Conservation (phyloP, 2,888 invertebrate genomes). For the Melitaea athalia region DNA sequence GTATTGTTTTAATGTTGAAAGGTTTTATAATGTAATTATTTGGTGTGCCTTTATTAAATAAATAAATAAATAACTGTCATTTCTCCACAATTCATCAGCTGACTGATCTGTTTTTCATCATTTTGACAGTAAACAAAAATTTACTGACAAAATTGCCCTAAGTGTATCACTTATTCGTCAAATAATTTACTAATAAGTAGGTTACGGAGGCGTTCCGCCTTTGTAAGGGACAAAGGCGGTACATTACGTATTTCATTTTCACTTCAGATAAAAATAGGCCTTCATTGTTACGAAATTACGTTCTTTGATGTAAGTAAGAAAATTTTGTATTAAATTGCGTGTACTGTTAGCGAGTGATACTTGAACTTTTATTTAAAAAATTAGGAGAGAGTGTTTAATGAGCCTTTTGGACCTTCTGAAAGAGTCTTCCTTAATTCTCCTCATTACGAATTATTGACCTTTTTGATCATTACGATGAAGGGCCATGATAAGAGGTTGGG, state of each 20-base stretch:
- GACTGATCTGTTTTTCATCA: too few species aligned
- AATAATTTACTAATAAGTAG: conserved; percentile 25
- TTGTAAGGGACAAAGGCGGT: conserved; percentile 12
- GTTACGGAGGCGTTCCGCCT: conserved; percentile 20
- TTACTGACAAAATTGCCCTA: too few species aligned
- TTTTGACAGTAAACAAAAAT: too few species aligned
- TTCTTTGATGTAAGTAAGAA: conserved; percentile 23
- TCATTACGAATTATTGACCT: conserved; percentile 7
- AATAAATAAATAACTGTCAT: too few species aligned
- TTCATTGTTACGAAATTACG: conserved; percentile 32
- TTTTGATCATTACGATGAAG: conserved; percentile 1
- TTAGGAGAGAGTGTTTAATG: background rate
- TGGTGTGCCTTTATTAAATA: too few species aligned
- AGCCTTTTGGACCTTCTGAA: background rate
- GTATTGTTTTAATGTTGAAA: too few species aligned
- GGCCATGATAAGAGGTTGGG: background rate
- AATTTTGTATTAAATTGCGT: conserved; percentile 24
- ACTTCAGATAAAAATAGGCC: conserved; percentile 24
- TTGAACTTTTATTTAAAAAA: conserved; percentile 14
- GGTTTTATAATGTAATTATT: too few species aligned
- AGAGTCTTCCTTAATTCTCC: background rate
- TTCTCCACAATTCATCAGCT: too few species aligned
- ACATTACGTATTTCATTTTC: conserved; percentile 18
- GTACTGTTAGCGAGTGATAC: conserved; percentile 7
- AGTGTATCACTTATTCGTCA: conserved; percentile 16